Conservation (phyloP, 2,888 invertebrate genomes). For the Carpatolechia fugitivella region DNA sequence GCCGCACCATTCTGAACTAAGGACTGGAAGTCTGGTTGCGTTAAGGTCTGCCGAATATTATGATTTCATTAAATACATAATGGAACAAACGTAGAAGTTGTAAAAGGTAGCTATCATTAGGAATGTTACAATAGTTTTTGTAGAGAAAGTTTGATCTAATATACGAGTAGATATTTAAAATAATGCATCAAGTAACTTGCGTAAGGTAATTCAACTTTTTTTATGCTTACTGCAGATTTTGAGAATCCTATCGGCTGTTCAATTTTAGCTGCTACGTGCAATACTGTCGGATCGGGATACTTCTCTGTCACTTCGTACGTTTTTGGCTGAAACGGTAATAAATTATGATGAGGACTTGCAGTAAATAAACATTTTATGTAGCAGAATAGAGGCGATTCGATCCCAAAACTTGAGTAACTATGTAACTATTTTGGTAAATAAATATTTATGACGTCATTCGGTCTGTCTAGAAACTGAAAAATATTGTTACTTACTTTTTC, state of each 20-base stretch:
- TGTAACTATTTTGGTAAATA: no score
- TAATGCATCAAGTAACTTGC: not conserved
- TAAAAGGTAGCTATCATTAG: no score
- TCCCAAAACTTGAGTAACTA: no score
- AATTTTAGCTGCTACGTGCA: slow-evolving; percentile 50
- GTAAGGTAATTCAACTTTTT: no score
- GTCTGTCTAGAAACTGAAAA: no score
- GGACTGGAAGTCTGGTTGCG: slow-evolving; percentile 62
- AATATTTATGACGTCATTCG: no score
- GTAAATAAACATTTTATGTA: no score
- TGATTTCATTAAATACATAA: no score
- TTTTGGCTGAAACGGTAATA: slow-evolving; percentile 42
- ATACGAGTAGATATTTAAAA: not conserved
- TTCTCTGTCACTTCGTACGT: slow-evolving; percentile 69
- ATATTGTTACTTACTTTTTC: slow-evolving; percentile 54
- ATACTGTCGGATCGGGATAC: slow-evolving; percentile 45
- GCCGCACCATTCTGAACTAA: slow-evolving; percentile 61
- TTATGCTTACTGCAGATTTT: slow-evolving; percentile 55
- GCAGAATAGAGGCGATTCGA: no score
- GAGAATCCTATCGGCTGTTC: slow-evolving; percentile 65
- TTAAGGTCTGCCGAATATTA: slow-evolving; percentile 37
- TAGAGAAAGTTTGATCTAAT: not conserved
- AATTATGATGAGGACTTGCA: not conserved
- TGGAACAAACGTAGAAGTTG: no score
- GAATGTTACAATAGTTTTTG: not conserved